Conservation (phyloP, 2,888 invertebrate genomes). For the Diarsia rubi region DNA sequence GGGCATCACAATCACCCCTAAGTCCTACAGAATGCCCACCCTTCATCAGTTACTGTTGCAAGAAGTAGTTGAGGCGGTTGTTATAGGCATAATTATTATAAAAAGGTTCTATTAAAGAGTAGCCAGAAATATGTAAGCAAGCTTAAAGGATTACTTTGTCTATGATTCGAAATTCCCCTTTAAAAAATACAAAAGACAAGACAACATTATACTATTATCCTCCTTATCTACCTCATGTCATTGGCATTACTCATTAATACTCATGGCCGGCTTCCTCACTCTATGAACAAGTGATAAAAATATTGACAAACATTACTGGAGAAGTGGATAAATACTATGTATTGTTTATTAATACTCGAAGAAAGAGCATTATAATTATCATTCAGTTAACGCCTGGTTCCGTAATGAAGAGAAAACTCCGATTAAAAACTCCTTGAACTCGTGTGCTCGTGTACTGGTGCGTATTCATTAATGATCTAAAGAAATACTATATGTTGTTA, state of each 20-base stretch:
- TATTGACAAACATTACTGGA: conserved; percentile 40
- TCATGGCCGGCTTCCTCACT: conserved; percentile 49
- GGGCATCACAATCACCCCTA: not conserved
- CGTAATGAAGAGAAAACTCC: not conserved
- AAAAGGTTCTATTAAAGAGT: not conserved
- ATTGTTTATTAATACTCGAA: not conserved
- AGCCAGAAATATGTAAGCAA: not conserved
- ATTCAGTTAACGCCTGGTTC: conserved; percentile 6
- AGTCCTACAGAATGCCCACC: not conserved
- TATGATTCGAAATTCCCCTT: not conserved
- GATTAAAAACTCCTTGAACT: not conserved
- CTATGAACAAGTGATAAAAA: conserved; percentile 35
- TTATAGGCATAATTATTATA: too few species aligned
- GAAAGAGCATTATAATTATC: not conserved
- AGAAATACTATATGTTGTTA: not conserved
- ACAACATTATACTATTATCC: not conserved
- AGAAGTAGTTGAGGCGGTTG: not conserved
- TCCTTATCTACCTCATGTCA: conserved; percentile 46
- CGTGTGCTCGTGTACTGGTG: not conserved
- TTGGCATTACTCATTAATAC: conserved; percentile 46
- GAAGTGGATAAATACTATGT: conserved; percentile 12
- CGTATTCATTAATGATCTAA: not conserved
- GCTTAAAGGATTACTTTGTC: not conserved
- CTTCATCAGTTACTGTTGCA: not conserved
- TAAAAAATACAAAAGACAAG: not conserved